Evolutionary conservation across 1,140 invertebrate genomes (phyloP).

Genomic region (Papilio xuthus): DNA sequence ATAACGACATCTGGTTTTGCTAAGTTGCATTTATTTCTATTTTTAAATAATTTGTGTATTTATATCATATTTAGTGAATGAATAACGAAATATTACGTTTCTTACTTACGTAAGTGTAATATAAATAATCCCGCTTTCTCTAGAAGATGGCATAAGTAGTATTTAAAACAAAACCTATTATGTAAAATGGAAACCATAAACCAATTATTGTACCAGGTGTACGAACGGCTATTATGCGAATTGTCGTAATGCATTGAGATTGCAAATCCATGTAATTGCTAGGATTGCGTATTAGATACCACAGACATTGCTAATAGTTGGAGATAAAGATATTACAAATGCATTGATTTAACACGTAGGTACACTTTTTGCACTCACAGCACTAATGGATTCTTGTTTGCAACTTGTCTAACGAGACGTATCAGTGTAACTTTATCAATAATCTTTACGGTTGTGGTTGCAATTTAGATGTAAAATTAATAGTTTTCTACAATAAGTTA

Average conservation of each 20-base stretch:
- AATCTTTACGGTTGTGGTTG: too few relatives aligned
- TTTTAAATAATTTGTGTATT: background rate
- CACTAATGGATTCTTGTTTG: background rate
- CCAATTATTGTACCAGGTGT: constrained; percentile 1
- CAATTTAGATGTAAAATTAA: too few relatives aligned
- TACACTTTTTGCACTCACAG: background rate
- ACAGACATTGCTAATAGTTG: background rate
- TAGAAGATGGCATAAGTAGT: background rate
- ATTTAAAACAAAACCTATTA: background rate
- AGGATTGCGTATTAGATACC: background rate
- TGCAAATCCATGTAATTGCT: background rate
- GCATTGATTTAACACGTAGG: background rate
- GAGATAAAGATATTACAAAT: background rate
- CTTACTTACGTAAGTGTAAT: background rate
- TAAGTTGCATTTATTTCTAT: background rate
- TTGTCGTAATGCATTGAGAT: background rate
- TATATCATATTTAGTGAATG: background rate
- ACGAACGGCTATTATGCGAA: background rate
- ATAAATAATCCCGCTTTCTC: background rate
- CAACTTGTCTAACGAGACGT: too few relatives aligned
- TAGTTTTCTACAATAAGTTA: too few relatives aligned
- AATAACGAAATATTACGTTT: background rate
- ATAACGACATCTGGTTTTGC: background rate
- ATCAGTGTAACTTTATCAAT: too few relatives aligned
- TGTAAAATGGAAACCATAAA: background rate